Evolutionary conservation across 2,797 vertebrate genomes (phyloP), one percentile per base, ranked within the genome.

Genomic region (Erithacus rubecula): DNA sequence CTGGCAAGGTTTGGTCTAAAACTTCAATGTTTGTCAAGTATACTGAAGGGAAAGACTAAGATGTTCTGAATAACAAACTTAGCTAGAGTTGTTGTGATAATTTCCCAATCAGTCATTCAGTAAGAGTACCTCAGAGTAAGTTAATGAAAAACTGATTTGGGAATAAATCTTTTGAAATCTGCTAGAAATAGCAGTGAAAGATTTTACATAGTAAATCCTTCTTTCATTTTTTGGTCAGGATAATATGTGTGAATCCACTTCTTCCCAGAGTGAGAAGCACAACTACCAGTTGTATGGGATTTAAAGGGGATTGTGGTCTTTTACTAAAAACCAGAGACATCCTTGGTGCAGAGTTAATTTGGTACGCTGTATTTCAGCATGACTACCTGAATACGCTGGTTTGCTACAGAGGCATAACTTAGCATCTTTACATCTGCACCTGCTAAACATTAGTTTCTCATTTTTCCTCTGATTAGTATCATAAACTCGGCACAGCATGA

Each of bases 151-250:
- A 89, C 30, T 49, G 75, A 63, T 77, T 67, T 60, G 29, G 69
- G 60, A 81, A 52, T n/a, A 30, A 59, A 53, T 92, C 4, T 52
- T 93, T 83, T 88, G 78, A 95, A 93, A 95, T 27, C 36, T 55
- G 21, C 41, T 89, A 51, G 79, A 72, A 29, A 29, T 68, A 11
- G 3, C 52, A 21, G 39, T 46, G 22, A 24, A 65, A 76, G 29
- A 44, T 43, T 89, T 81, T 78, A 47, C 11, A 26, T 1, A 49
- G 12, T 21, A 15, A 85, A 19, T 32, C 4, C 11, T 64, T 86
- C 20, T 69, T 67, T 23, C 36, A 4, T 52, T 47, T 83, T 94
- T 70, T 27, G 15, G 12, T 67, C 55, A 55, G 62, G 70, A 49
- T 2, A 64, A 8, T 43, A 23, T 10, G 2, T 39, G n/a, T 39